A percentile compares a stretch with the other conserved stretches of the same genome.
Conservation (phyloP, 2,113 vertebrate genomes). For the Oxygymnocypris stewartii region DNA sequence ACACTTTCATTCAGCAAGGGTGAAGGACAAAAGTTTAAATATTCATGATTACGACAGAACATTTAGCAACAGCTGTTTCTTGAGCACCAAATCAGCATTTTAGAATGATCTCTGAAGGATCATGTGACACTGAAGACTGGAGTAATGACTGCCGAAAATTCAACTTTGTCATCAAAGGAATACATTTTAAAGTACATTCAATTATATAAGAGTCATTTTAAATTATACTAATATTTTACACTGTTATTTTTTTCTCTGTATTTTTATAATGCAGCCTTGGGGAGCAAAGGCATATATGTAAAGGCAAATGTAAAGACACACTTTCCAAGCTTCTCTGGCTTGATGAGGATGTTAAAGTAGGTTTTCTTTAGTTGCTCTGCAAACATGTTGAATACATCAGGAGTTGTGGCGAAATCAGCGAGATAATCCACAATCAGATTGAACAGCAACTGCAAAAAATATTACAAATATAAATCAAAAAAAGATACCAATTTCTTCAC, state of each 20-base stretch:
- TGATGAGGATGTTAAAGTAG: slow-evolving; percentile 97
- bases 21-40: not conserved
- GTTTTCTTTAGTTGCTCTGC: slow-evolving; percentile 94
- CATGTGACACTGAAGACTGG: not conserved
- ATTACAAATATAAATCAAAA: slow-evolving; percentile 29
- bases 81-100: not conserved
- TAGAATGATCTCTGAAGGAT: not conserved
- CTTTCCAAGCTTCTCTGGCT: slow-evolving; percentile 92
- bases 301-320: slow-evolving; percentile 59
- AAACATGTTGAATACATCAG: slow-evolving; percentile 94
- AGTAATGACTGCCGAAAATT: not conserved
- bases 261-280: not conserved
- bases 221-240: not conserved
- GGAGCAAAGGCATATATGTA: not conserved
- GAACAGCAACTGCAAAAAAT: slow-evolving; percentile 82
- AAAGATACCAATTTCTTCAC: not conserved
- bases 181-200: not conserved
- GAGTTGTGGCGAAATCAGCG: slow-evolving; percentile 85
- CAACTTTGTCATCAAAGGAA: not conserved
- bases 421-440: slow-evolving; percentile 93
- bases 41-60: not conserved
- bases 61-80: not conserved
- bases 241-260: not conserved
- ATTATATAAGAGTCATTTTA: not conserved
- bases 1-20: not conserved